These are phyloP conservation scores for Orthosia incerta DNA, from an alignment of 2,888 invertebrate species.

Conservation along the genomic window DNA sequence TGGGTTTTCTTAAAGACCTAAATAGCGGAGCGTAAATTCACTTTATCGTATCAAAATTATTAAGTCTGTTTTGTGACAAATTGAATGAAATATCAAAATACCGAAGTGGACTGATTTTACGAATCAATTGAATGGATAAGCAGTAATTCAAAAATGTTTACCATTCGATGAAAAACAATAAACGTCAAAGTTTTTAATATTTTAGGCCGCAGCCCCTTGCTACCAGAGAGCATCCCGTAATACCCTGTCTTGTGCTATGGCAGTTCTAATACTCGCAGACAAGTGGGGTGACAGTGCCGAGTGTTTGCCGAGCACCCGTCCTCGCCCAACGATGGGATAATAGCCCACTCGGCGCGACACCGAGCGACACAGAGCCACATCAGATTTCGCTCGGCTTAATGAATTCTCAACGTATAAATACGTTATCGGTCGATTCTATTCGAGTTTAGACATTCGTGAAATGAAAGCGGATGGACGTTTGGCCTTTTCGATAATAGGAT, in stretches of 20 bases:
- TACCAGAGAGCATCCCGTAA: constrained; percentile 53
- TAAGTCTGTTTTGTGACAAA: constrained; percentile 18
- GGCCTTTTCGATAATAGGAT: constrained; percentile 49
- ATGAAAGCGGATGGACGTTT: constrained; percentile 47
- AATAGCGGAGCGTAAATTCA: constrained; percentile 48
- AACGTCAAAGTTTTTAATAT: constrained; percentile 43
- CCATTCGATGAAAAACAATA: constrained; percentile 34
- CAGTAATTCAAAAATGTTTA: constrained; percentile 28
- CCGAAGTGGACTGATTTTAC: not conserved
- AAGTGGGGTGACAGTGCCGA: constrained; percentile 74
- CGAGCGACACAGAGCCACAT: constrained; percentile 70
- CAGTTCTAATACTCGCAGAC: constrained; percentile 65
- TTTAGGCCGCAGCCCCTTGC: constrained; percentile 30
- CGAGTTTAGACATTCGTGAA: constrained; percentile 56
- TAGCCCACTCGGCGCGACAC: constrained; percentile 78
- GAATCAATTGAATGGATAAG: constrained; percentile 7
- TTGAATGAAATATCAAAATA: constrained; percentile 21
- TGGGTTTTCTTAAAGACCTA: constrained; percentile 58
- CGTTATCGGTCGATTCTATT: constrained; percentile 73
- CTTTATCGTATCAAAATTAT: constrained; percentile 37
- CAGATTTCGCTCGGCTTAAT: constrained; percentile 78
- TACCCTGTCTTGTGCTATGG: constrained; percentile 59
- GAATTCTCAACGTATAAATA: constrained; percentile 78
- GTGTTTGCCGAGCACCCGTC: constrained; percentile 85
- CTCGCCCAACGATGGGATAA: constrained; percentile 83